Percentiles rank a stretch among this genome's conserved stretches.
Evolutionary conservation across 1,140 invertebrate species (phyloP).

Genomic region (Odontomachus brunneus): DNA sequence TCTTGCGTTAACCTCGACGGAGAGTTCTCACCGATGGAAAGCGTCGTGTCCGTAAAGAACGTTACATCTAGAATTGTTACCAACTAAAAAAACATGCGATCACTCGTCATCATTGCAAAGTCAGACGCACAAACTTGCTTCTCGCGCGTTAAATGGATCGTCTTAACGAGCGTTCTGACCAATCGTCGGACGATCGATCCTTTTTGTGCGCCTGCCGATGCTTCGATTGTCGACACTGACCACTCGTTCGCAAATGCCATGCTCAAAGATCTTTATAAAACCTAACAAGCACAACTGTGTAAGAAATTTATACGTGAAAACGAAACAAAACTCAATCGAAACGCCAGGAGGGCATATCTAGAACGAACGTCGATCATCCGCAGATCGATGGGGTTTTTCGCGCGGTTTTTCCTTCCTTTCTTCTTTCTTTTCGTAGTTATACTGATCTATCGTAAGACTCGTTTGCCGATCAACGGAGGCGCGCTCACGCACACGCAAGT

Average conservation of each 20-base stretch:
- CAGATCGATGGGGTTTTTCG: background rate
- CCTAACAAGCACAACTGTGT: slow-evolving; percentile 80
- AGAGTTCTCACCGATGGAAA: slow-evolving; percentile 41
- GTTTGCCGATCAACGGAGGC: slow-evolving; percentile 10
- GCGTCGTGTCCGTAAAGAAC: slow-evolving; percentile 31
- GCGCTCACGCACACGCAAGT: background rate
- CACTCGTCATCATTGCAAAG: slow-evolving; percentile 75
- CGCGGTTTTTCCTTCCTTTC: background rate
- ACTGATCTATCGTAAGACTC: background rate
- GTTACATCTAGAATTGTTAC: slow-evolving; percentile 71
- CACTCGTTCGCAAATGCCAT: slow-evolving; percentile 82
- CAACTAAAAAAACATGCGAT: slow-evolving; percentile 80
- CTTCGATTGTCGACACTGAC: slow-evolving; percentile 68
- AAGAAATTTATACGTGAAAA: slow-evolving; percentile 71
- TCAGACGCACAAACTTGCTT: slow-evolving; percentile 48
- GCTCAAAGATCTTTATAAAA: slow-evolving; percentile 80
- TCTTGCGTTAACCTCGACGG: background rate
- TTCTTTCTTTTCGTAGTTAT: background rate
- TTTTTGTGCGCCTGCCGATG: slow-evolving; percentile 47
- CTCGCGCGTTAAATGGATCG: background rate
- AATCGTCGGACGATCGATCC: background rate
- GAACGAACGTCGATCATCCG: slow-evolving; percentile 6
- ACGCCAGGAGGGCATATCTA: slow-evolving; percentile 35
- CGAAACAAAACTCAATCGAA: slow-evolving; percentile 64
- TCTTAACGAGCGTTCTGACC: background rate